phyloP scores from a whole-genome alignment of 2,888 invertebrate genomes.

The Acanthosepion pharaonis region DNA sequence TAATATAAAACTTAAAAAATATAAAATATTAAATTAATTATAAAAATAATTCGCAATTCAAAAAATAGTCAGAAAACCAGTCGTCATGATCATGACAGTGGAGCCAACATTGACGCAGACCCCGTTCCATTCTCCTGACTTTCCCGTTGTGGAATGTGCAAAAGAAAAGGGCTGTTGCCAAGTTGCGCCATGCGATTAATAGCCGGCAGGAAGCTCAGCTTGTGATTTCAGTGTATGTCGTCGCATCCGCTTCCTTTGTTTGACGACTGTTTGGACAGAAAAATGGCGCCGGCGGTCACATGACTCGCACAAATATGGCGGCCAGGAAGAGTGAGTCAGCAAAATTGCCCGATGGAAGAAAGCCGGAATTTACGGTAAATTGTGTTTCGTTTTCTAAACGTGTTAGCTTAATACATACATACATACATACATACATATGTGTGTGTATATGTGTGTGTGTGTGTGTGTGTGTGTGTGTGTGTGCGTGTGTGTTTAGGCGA shows the following conservation, averaged over 20 bases:
- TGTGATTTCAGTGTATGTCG: constrained; percentile 8
- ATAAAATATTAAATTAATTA: background rate
- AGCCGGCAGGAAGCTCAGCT: constrained; percentile 33
- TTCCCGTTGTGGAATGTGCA: background rate
- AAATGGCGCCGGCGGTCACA: constrained; percentile 23
- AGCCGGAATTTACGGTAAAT: background rate
- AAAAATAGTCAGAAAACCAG: background rate
- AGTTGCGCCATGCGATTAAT: background rate
- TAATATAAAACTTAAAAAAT: background rate
- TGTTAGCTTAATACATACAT: background rate
- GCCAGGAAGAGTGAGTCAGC: background rate
- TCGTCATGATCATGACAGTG: background rate
- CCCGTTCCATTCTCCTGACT: background rate
- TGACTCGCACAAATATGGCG: background rate
- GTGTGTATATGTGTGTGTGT: too few relatives aligned
- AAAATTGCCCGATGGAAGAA: background rate
- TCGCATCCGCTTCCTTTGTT: background rate
- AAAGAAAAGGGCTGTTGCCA: background rate
- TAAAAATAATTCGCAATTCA: background rate
- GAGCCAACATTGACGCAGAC: background rate
- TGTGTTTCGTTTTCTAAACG: background rate
- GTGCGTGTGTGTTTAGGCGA: too few relatives aligned
- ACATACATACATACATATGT: background rate
- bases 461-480: too few relatives aligned
- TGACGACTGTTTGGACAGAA: constrained; percentile 33